phyloP scores from a whole-genome alignment of 2,113 vertebrate genomes.

The Rhinopithecus roxellana region DNA sequence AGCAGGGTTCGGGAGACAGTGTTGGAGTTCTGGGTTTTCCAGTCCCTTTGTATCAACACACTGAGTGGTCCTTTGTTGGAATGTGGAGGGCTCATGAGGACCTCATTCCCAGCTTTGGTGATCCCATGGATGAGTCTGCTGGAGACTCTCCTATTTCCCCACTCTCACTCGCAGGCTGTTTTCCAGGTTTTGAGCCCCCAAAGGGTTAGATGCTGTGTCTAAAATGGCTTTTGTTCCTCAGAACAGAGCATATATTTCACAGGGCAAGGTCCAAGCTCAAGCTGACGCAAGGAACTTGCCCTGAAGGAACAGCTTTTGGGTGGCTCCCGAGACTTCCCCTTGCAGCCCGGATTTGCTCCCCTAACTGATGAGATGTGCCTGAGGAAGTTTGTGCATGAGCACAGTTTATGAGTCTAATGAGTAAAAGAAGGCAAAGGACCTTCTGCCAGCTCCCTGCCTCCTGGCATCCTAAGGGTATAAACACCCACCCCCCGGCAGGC shows the following conservation, averaged over 20 bases:
- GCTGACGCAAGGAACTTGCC: constrained; percentile 32
- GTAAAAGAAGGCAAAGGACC: not conserved
- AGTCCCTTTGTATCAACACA: rapidly evolving
- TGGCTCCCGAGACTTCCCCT: not conserved
- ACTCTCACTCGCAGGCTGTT: not conserved
- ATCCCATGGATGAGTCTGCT: rapidly evolving
- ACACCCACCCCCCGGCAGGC: not conserved
- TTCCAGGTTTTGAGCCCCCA: constrained; percentile 25
- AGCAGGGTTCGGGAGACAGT: rapidly evolving
- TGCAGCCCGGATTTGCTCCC: not conserved
- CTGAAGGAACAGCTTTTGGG: not conserved
- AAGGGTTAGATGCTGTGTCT: not conserved
- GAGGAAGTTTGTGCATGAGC: not conserved
- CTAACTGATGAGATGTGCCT: not conserved
- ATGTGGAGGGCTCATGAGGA: rapidly evolving
- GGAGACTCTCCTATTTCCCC: not conserved
- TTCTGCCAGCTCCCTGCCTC: not conserved
- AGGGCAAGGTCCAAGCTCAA: constrained; percentile 1
- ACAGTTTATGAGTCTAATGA: not conserved
- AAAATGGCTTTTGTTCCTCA: not conserved
- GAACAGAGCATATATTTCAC: not conserved
- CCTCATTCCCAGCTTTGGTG: not conserved
- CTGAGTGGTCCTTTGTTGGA: rapidly evolving
- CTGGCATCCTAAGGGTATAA: not conserved
- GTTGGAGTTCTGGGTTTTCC: rapidly evolving